Conservation (phyloP, 2,888 invertebrate genomes). For the Acrobasis suavella region DNA sequence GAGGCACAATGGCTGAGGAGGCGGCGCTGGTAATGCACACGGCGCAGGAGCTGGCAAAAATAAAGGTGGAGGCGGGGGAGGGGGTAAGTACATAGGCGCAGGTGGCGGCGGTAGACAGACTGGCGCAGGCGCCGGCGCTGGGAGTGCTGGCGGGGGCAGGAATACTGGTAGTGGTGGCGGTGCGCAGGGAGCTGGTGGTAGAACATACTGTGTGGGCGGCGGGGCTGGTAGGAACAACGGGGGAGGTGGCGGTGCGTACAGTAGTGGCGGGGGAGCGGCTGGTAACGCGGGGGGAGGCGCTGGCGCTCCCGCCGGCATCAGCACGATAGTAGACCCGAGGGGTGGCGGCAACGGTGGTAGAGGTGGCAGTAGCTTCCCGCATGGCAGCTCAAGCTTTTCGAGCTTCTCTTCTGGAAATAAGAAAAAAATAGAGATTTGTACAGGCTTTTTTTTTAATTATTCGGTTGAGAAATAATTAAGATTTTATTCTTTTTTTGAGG, state of each 20-base stretch:
- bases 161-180: constrained; percentile 29
- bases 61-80: constrained; percentile 18
- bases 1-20: constrained; percentile 17
- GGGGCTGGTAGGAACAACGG: constrained; percentile 31
- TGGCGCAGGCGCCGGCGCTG: not conserved
- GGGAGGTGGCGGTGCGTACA: constrained; percentile 30
- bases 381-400: constrained; percentile 38
- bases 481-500: too few relatives aligned
- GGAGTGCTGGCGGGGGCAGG: constrained; percentile 24
- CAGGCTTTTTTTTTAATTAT: not conserved
- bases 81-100: constrained; percentile 32
- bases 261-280: constrained; percentile 27
- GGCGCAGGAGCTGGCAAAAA: constrained; percentile 37
- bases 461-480: too few relatives aligned
- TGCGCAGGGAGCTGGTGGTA: too few relatives aligned
- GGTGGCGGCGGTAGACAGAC: constrained; percentile 27
- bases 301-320: constrained; percentile 14
- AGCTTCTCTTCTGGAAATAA: constrained; percentile 37
- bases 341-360: constrained; percentile 48
- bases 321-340: too few relatives aligned
- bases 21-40: not conserved
- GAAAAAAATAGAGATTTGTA: not conserved
- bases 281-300: constrained; percentile 31
- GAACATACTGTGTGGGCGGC: constrained; percentile 29
- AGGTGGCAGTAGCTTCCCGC: constrained; percentile 36